Conservation (phyloP, 2,888 invertebrate species). For the Plagodis dolabraria region DNA sequence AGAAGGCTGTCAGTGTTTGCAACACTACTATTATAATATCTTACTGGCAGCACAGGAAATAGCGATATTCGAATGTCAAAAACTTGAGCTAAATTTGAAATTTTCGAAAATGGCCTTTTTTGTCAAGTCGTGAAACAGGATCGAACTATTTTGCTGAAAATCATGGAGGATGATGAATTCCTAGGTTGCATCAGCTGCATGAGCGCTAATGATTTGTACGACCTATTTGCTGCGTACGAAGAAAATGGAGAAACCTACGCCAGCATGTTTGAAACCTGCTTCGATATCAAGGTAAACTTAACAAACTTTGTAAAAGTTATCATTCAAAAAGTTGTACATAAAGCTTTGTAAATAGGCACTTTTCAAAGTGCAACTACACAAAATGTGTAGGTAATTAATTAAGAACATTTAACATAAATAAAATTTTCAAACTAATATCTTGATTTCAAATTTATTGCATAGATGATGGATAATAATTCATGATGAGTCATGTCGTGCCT, state of each 20-base stretch:
- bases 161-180: conserved; percentile 74
- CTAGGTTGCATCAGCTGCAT: conserved; percentile 82
- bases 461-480: no score
- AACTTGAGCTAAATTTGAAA: conserved; percentile 31
- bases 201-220: conserved; percentile 76
- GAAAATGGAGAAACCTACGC: conserved; percentile 75
- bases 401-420: no score
- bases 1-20: no score
- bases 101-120: conserved; percentile 45
- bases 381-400: no score
- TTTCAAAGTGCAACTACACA: no score
- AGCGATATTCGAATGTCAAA: conserved; percentile 41
- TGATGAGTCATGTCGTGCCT: no score
- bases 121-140: conserved; percentile 36
- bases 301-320: neutral
- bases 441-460: no score
- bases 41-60: conserved; percentile 29
- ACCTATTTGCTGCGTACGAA: conserved; percentile 77
- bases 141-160: conserved; percentile 41
- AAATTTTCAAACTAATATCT: no score
- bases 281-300: conserved; percentile 67
- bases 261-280: conserved; percentile 77
- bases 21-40: no score
- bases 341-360: no score
- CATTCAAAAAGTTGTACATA: neutral